A percentile compares a stretch with the other conserved stretches of the same genome.
Conservation (phyloP, 2,888 invertebrate genomes). For the Eubasilissa splendida region DNA sequence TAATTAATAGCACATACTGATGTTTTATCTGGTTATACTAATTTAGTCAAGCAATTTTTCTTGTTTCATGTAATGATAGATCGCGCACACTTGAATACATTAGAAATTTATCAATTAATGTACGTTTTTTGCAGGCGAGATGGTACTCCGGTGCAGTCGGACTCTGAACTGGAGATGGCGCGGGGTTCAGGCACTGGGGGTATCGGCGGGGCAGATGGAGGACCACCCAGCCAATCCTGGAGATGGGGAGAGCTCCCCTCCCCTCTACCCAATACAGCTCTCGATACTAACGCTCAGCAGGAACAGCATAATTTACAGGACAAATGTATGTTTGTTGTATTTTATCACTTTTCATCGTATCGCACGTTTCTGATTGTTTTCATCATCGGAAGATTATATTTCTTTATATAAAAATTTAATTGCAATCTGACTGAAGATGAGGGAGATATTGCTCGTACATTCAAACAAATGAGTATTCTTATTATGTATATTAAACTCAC, state of each 20-base stretch:
- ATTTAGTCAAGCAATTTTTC: too few species aligned
- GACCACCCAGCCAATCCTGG: constrained; percentile 79
- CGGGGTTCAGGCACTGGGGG: constrained; percentile 64
- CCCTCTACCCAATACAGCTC: constrained; percentile 62
- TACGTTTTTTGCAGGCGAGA: constrained; percentile 73
- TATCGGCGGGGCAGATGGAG: constrained; percentile 61
- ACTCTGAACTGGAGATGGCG: constrained; percentile 91
- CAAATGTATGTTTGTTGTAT: constrained; percentile 14
- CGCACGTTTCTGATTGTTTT: too few species aligned
- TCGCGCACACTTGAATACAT: too few species aligned
- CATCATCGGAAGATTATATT: too few species aligned
- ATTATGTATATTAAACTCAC: too few species aligned
- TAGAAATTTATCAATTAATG: constrained; percentile 60
- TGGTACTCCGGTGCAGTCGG: constrained; percentile 91
- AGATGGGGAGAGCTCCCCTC: constrained; percentile 91
- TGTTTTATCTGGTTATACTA: too few species aligned
- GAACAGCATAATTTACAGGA: constrained; percentile 28
- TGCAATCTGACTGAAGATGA: too few species aligned
- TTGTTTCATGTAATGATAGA: too few species aligned
- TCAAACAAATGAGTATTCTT: too few species aligned
- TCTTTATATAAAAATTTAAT: too few species aligned
- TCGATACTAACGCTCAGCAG: constrained; percentile 15
- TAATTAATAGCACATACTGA: too few species aligned
- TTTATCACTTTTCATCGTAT: background rate
- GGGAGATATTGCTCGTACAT: too few species aligned